Evolutionary conservation across 2,888 invertebrate genomes (phyloP).

Genomic region (Cephalotes varians): DNA sequence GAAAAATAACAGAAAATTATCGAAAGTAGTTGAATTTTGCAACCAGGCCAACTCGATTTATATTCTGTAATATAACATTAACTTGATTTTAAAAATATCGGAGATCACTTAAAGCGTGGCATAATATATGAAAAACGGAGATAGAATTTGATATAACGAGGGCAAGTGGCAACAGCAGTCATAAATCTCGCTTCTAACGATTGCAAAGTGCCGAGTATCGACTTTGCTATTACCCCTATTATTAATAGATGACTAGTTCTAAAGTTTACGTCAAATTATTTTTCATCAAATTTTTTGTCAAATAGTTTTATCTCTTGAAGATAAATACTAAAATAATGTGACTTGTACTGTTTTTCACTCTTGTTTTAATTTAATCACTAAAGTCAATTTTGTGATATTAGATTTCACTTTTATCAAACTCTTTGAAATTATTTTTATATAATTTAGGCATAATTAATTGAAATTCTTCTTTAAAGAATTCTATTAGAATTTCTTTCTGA

Average conservation of each 20-base stretch:
- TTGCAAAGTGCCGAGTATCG: slow-evolving; percentile 33
- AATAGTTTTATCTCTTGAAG: neutral
- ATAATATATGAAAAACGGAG: slow-evolving; percentile 44
- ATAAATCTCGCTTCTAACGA: slow-evolving; percentile 26
- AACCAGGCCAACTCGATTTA: slow-evolving; percentile 59
- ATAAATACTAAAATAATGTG: neutral
- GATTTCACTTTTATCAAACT: neutral
- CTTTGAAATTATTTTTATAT: neutral
- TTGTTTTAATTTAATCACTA: neutral
- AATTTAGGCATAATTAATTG: neutral
- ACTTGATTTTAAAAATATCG: slow-evolving; percentile 49
- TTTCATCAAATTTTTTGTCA: neutral
- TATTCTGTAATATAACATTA: too few relatives aligned
- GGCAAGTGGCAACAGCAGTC: slow-evolving; percentile 36
- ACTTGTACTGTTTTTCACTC: neutral
- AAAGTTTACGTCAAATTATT: slow-evolving; percentile 1
- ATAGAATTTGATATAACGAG: slow-evolving; percentile 13
- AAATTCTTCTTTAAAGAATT: neutral
- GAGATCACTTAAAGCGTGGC: slow-evolving; percentile 39
- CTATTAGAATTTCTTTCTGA: too few relatives aligned
- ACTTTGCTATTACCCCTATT: slow-evolving; percentile 16
- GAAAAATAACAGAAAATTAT: slow-evolving; percentile 46
- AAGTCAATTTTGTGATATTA: neutral
- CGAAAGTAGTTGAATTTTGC: slow-evolving; percentile 73
- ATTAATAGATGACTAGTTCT: slow-evolving; percentile 7